phyloP scores from a whole-genome alignment of 35 echinoderm and acorn worm genomes.

The Strongylocentrotus purpuratus region DNA sequence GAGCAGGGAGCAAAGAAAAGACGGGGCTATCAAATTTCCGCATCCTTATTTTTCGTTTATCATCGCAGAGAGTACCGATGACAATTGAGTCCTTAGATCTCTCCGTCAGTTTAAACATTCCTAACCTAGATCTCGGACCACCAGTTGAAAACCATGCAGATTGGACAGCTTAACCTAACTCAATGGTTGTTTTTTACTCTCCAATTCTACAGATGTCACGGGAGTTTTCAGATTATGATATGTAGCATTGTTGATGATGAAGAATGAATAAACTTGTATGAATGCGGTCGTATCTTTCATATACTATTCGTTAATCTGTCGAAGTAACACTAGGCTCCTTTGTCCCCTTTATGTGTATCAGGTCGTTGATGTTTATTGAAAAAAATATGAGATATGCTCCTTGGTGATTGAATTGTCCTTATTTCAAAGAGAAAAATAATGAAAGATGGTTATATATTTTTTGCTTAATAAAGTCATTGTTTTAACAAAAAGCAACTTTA shows the following conservation, averaged over 20 bases:
- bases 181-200: background rate
- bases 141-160: background rate
- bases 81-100: slow-evolving; percentile 22
- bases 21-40: background rate
- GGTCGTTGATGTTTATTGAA: background rate
- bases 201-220: background rate
- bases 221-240: background rate
- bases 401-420: background rate
- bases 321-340: background rate
- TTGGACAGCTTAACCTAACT: background rate
- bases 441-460: background rate
- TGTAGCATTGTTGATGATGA: background rate
- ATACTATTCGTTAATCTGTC: background rate
- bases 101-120: slow-evolving; percentile 35
- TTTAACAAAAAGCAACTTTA: background rate
- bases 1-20: background rate
- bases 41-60: background rate
- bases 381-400: background rate
- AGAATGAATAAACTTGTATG: background rate
- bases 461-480: background rate
- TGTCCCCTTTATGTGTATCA: background rate
- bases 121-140: slow-evolving; percentile 11
- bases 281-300: background rate
- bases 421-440: no score
- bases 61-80: background rate